A percentile compares a stretch with the other conserved stretches of the same genome.
Evolutionary conservation across 92 coral and sea anemone genomes (phyloP).

Genomic region (Paragorgia papillata): DNA sequence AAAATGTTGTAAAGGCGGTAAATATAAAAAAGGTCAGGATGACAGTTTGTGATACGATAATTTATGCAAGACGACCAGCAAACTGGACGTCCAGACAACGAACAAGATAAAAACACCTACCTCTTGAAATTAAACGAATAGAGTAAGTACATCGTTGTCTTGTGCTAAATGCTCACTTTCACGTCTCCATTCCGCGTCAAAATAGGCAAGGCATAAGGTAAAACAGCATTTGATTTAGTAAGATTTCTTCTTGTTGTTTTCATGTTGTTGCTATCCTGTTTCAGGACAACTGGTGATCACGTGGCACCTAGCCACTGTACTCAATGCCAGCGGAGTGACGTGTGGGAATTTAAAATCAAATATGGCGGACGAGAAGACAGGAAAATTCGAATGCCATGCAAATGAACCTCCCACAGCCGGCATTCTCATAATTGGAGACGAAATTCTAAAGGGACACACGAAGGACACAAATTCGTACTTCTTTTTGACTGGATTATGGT

Average conservation of each 20-base stretch:
- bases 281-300: constrained; percentile 2
- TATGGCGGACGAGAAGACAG: background rate
- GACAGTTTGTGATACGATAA: constrained; percentile 11
- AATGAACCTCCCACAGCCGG: constrained; percentile 65
- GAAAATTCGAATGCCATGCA: background rate
- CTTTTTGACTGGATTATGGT: constrained; percentile 78
- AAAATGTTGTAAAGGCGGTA: constrained; percentile 35
- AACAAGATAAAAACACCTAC: constrained; percentile 4
- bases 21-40: constrained; percentile 10
- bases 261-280: constrained; percentile 18
- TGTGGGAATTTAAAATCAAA: too few relatives aligned
- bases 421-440: constrained; percentile 89
- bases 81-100: background rate
- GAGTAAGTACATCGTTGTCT: background rate
- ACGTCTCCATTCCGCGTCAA: background rate
- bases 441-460: constrained; percentile 96
- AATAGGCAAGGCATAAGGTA: background rate
- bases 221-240: background rate
- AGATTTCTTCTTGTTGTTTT: background rate
- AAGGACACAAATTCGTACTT: constrained; percentile 86
- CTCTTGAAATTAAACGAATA: background rate
- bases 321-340: too few relatives aligned
- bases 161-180: background rate
- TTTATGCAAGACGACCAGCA: constrained; percentile 23
- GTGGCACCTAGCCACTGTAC: too few relatives aligned